A percentile compares a stretch with the other conserved stretches of the same genome.
Evolutionary conservation across 2,113 vertebrate genomes (phyloP).

Genomic region (Micronycteris hirsuta): DNA sequence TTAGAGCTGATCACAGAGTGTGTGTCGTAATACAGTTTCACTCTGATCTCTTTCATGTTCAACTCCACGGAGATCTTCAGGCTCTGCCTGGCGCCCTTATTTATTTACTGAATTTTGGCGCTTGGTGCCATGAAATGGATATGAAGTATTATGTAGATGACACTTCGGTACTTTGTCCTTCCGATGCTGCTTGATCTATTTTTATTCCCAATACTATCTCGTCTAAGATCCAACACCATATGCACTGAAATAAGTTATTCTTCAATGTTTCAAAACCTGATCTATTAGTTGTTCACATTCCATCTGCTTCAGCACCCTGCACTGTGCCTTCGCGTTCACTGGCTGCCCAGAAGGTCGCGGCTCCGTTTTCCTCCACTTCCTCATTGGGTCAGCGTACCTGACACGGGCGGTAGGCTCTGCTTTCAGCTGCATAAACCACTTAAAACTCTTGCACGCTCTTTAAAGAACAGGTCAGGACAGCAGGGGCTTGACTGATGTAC

Average conservation of each 20-base stretch:
- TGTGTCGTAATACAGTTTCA: neutral
- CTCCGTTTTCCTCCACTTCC: conserved; percentile 65
- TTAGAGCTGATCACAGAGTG: neutral
- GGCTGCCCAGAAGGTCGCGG: conserved; percentile 66
- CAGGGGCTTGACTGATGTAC: conserved; percentile 72
- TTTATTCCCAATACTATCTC: conserved; percentile 28
- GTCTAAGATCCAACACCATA: conserved; percentile 71
- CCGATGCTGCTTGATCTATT: conserved; percentile 41
- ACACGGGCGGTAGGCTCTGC: conserved; percentile 54
- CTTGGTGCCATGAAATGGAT: neutral
- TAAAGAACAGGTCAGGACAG: conserved; percentile 7
- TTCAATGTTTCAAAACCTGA: conserved; percentile 81
- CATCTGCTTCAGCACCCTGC: conserved; percentile 74
- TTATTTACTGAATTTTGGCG: neutral
- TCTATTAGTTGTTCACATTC: conserved; percentile 80
- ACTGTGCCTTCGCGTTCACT: conserved; percentile 52
- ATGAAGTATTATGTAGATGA: conserved; percentile 44
- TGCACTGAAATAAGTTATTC: conserved; percentile 76
- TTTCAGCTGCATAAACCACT: conserved; percentile 65
- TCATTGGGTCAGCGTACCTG: conserved; percentile 72
- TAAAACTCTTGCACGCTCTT: conserved; percentile 57
- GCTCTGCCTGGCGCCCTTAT: neutral
- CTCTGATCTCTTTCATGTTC: neutral
- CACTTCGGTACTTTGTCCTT: conserved; percentile 37
- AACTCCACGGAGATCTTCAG: neutral